Evolutionary conservation across 2,113 vertebrate genomes (phyloP), one percentile per base, ranked within the genome.

Genomic region (Cebidichthys violaceus): DNA sequence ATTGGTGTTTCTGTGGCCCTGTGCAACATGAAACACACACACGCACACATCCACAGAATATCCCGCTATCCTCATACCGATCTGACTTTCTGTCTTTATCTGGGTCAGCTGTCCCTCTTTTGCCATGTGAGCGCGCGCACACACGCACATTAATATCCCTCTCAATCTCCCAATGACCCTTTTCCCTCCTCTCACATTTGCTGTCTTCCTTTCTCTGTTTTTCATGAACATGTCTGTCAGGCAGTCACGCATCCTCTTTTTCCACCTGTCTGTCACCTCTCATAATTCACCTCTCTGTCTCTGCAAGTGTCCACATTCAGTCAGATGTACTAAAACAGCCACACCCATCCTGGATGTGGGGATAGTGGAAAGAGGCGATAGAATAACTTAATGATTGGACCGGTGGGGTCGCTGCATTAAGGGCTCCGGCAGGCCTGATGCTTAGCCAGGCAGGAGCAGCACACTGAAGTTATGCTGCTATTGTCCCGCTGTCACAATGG

Each of bases 401-500:
- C 52, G 2, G 72, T 41, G 59, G 81, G 70, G 65, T 72, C 64
- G 35, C 61, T 43, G 61, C 3, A 24, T 77, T 77, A 31, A 70
- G 62, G 43, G 54, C 54, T 78, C 55, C 18, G 1, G 65, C 35
- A 70, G 60, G 45, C 60, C 65, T 71, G 52, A 85, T 79, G 83
- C 82, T 89, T 29, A 77, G 77, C 60, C 22, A 50, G 84, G 69
- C 88, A 84, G 73, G 81, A 87, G 87, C 81, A 86, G 79, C 82
- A 90, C 71, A 87, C 83, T 84, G 84, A 90, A 93, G 89, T 93
- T 85, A 91, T 88, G 90, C 92, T 88, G 90, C 92, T 80, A 90
- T 93, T 94, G 93, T 94, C 91, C 91, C n/a, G 8, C 39, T 87
- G 89, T 89, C 88, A 94, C 93, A 93, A 93, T 91, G 87, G 90